Conservation (phyloP, 2,797 vertebrate genomes). For the Rhadinocentrus ornatus region DNA sequence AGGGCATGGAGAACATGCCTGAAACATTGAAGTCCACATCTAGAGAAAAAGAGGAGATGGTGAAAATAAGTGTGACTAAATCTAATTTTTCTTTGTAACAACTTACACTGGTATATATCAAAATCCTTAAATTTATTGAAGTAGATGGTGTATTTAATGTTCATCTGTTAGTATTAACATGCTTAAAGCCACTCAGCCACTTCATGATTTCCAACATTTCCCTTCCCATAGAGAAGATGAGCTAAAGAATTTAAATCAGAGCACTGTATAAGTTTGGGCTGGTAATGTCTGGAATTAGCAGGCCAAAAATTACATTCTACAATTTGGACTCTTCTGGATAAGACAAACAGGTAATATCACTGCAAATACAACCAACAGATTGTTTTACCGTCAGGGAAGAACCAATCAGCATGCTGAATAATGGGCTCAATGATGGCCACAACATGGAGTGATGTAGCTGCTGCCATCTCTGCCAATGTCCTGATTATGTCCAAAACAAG, state of each 20-base stretch:
- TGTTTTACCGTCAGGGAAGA: conserved; percentile 93
- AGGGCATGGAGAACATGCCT: conserved; percentile 88
- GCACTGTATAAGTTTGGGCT: background rate
- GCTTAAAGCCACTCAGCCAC: background rate
- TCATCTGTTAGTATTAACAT: background rate
- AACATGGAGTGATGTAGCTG: conserved; percentile 94
- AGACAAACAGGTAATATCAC: background rate
- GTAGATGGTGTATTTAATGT: background rate
- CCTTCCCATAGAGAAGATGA: background rate
- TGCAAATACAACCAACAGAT: conserved; percentile 10
- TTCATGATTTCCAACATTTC: background rate
- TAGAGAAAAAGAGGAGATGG: conserved; percentile 54
- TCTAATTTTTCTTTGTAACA: background rate
- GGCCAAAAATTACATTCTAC: background rate
- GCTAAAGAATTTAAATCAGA: background rate
- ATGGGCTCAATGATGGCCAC: conserved; percentile 96
- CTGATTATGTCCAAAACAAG: conserved; percentile 69
- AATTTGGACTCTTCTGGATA: background rate
- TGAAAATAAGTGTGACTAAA: background rate
- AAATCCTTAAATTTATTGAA: background rate
- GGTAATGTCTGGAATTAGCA: background rate
- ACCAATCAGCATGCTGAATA: conserved; percentile 96
- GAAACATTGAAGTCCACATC: conserved; percentile 98
- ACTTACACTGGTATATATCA: background rate
- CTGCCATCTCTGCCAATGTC: conserved; percentile 95